Evolutionary conservation across 2,797 vertebrate species (phyloP).

Genomic region (Pitangus sulphuratus): DNA sequence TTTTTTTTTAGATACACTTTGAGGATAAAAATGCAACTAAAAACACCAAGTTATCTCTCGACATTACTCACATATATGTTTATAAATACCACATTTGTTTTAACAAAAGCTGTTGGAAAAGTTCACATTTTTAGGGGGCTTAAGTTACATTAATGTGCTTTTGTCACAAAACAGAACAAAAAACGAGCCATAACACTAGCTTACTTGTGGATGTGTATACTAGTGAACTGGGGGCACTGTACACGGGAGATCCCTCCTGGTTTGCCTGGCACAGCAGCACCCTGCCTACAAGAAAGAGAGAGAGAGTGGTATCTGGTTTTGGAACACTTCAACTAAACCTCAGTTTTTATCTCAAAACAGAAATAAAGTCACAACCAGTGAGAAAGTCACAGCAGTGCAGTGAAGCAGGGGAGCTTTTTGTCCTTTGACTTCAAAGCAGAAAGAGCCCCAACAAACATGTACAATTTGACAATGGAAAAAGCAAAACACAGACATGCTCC

Average conservation of each 20-base stretch:
- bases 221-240: conserved; percentile 84
- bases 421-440: not conserved
- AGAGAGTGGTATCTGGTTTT: conserved; percentile 70
- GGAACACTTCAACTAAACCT: conserved; percentile 61
- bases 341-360: not conserved
- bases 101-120: not conserved
- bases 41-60: not conserved
- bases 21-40: not conserved
- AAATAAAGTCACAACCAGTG: conserved; percentile 14
- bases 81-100: conserved; percentile 11
- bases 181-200: conserved; percentile 65
- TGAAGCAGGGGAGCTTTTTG: not conserved
- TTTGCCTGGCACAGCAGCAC: conserved; percentile 84
- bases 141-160: conserved; percentile 45
- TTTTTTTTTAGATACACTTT: not conserved
- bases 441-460: not conserved
- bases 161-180: conserved; percentile 71
- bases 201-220: conserved; percentile 86
- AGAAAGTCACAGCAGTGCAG: not conserved
- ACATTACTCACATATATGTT: conserved; percentile 6
- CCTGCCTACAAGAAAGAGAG: conserved; percentile 82
- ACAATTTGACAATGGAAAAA: not conserved
- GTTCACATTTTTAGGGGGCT: conserved; percentile 57
- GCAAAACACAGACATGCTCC: not conserved
- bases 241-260: conserved; percentile 84